Evolutionary conservation across 2,888 invertebrate species (phyloP).

Genomic region (Cinara cedri): DNA sequence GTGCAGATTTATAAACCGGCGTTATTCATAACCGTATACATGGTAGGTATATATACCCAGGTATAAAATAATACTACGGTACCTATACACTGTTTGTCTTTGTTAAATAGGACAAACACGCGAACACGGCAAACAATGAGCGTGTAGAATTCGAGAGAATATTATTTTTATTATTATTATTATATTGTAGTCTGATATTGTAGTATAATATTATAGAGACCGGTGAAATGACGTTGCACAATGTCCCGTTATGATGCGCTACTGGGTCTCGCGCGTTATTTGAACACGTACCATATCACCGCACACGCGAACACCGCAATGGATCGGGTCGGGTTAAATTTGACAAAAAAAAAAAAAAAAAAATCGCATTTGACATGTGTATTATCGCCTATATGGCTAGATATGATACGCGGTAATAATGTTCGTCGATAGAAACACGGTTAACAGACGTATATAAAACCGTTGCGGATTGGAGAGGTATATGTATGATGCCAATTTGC

Average conservation of each 20-base stretch:
- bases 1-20: background rate
- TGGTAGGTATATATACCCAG: background rate
- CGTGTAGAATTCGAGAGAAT: conserved; percentile 52
- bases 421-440: conserved; percentile 10
- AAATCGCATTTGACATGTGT: conserved; percentile 34
- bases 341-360: conserved; percentile 3
- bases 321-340: conserved; percentile 15
- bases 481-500: background rate
- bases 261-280: conserved; percentile 53
- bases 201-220: conserved; percentile 4
- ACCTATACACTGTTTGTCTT: conserved; percentile 42
- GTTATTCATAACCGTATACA: background rate
- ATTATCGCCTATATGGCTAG: conserved; percentile 10
- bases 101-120: conserved; percentile 56
- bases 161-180: conserved; percentile 35
- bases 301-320: background rate
- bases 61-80: background rate
- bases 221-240: conserved; percentile 53
- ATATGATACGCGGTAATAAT: background rate
- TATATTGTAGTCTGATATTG: conserved; percentile 46
- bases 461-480: background rate
- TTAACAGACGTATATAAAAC: background rate
- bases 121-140: conserved; percentile 51
- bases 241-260: conserved; percentile 56
- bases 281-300: conserved; percentile 36